These are phyloP conservation scores for rat (Rattus norvegicus) DNA, from an alignment of 2,113 vertebrate species.

Conservation along the genomic window DNA sequence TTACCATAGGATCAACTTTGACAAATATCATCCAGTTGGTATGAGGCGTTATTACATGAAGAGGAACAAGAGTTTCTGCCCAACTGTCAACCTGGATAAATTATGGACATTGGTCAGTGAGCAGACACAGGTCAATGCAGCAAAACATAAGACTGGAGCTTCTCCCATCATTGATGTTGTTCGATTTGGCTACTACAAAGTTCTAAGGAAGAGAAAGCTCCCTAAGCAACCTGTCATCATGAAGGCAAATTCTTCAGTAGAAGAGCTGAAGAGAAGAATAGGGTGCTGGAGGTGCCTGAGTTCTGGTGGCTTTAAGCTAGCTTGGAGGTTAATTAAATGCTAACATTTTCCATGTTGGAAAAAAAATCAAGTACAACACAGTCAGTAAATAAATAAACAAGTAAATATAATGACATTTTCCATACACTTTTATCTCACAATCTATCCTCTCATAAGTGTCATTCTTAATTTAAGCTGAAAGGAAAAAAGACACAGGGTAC, in stretches of 20 bases:
- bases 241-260: no score
- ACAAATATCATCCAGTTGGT: conserved; percentile 92
- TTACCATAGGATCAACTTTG: conserved; percentile 95
- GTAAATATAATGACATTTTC: background rate
- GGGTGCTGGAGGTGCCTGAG: no score
- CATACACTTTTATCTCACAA: background rate
- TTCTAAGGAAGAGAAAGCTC: no score
- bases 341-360: no score
- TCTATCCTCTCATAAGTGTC: background rate
- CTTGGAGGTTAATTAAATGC: no score
- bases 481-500: background rate
- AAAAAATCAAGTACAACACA: background rate
- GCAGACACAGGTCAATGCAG: conserved; percentile 90
- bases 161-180: conserved; percentile 93
- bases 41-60: conserved; percentile 94
- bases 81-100: conserved; percentile 93
- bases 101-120: conserved; percentile 94
- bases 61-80: conserved; percentile 90
- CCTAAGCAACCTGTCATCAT: no score
- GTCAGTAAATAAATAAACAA: background rate
- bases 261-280: no score
- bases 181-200: conserved; percentile 81
- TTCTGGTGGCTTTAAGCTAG: no score
- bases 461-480: conserved; percentile 34
- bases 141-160: conserved; percentile 89